These are phyloP conservation scores for Sebastes goodei DNA, from an alignment of 2,797 vertebrate species.

Conservation along the genomic window DNA sequence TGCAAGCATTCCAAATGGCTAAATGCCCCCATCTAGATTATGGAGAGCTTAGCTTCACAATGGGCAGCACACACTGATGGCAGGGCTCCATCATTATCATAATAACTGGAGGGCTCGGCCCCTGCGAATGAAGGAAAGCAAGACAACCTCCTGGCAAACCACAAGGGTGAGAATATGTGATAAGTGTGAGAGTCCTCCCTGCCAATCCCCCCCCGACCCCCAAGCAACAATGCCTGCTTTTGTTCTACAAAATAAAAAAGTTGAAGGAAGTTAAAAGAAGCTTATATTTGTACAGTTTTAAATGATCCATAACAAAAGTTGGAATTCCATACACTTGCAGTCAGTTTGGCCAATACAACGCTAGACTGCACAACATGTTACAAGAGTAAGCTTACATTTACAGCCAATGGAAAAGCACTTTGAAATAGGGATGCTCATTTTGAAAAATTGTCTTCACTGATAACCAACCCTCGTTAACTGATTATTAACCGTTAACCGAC, in stretches of 20 bases:
- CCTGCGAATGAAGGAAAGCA: conserved; percentile 5
- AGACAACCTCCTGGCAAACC: conserved; percentile 18
- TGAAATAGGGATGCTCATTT: not conserved
- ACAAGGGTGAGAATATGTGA: not conserved
- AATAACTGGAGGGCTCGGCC: conserved; percentile 23
- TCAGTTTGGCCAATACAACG: not conserved
- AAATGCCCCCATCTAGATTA: conserved; percentile 49
- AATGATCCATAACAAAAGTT: not conserved
- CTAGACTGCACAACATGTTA: no score
- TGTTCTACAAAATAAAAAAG: not conserved
- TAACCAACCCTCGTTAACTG: no score
- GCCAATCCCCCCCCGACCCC: not conserved
- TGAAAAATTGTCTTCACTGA: no score
- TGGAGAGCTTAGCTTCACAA: conserved; percentile 39
- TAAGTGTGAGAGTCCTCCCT: not conserved
- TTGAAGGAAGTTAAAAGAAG: not conserved
- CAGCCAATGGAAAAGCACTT: not conserved
- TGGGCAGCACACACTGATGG: conserved; percentile 35
- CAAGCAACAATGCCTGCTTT: not conserved
- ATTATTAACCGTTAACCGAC: no score
- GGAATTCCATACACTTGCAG: not conserved
- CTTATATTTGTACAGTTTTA: conserved; percentile 8
- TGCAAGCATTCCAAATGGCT: conserved; percentile 47
- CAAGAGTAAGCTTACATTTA: not conserved
- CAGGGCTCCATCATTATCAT: conserved; percentile 42